These are phyloP conservation scores for Arizona elegans DNA, from an alignment of 2,113 vertebrate genomes.

Conservation along the genomic window DNA sequence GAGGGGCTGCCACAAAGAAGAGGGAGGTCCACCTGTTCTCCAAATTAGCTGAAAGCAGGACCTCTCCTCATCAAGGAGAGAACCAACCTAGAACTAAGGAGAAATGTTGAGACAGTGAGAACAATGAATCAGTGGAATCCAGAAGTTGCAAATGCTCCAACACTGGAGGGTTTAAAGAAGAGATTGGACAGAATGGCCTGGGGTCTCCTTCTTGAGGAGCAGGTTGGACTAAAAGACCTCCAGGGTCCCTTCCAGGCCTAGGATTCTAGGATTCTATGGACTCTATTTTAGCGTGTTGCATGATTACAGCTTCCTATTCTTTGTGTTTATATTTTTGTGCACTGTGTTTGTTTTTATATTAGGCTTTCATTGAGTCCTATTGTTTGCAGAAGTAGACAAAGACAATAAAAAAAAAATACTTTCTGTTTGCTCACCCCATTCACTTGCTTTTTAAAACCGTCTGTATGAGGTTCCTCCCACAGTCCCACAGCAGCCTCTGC, in stretches of 20 bases:
- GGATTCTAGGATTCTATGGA: too few relatives aligned
- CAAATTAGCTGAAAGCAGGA: too few relatives aligned
- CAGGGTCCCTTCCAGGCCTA: background rate
- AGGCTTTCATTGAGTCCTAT: background rate
- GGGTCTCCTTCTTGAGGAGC: background rate
- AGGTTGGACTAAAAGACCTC: background rate
- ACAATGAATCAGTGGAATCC: background rate
- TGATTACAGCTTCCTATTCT: too few relatives aligned
- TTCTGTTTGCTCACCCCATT: background rate
- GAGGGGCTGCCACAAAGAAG: too few relatives aligned
- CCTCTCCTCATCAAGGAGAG: background rate
- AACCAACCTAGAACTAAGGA: background rate
- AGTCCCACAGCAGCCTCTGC: background rate
- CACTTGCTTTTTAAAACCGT: background rate
- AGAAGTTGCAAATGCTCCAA: background rate
- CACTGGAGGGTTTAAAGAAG: background rate
- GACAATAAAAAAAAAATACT: background rate
- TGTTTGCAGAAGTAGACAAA: background rate
- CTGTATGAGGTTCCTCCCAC: background rate
- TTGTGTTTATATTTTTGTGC: background rate
- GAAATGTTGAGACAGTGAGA: background rate
- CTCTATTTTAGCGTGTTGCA: too few relatives aligned
- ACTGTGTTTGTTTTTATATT: background rate
- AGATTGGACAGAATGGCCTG: background rate
- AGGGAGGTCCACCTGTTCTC: too few relatives aligned